phyloP scores from a whole-genome alignment of 2,888 invertebrate species.

The Eurytoma californica region DNA sequence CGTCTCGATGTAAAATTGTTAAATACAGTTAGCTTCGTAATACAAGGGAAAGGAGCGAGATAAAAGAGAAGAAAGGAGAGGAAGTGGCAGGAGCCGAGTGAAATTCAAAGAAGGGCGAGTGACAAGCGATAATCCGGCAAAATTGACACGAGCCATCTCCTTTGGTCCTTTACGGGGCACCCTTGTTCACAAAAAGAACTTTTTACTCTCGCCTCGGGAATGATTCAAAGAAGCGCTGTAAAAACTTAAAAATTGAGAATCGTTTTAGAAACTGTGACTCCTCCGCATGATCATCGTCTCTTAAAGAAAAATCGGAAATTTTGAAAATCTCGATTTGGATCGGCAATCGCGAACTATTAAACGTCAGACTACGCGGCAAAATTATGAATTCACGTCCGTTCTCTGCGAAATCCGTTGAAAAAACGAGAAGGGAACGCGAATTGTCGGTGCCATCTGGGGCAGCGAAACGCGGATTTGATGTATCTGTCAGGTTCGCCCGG shows the following conservation, averaged over 20 bases:
- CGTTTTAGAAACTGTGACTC: background rate
- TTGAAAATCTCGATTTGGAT: too few species aligned
- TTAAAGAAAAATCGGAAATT: too few species aligned
- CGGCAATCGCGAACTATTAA: background rate
- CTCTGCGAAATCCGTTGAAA: background rate
- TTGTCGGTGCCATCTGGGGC: conserved; percentile 56
- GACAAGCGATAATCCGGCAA: conserved; percentile 69
- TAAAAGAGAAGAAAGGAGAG: conserved; percentile 22
- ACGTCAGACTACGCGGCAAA: background rate
- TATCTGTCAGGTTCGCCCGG: conserved; percentile 74
- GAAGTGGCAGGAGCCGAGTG: conserved; percentile 38
- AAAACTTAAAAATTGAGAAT: background rate
- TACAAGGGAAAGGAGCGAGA: conserved; percentile 38
- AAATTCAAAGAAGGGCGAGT: conserved; percentile 57
- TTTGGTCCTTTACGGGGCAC: conserved; percentile 3
- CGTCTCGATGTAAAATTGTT: conserved; percentile 47
- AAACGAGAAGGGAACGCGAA: conserved; percentile 18
- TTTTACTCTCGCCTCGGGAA: conserved; percentile 7
- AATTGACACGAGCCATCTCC: conserved; percentile 68
- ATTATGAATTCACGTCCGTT: conserved; percentile 11
- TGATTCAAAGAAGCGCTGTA: background rate
- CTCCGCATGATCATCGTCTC: too few species aligned
- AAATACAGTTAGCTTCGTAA: conserved; percentile 29
- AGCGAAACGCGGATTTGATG: conserved; percentile 73
- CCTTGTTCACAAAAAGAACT: background rate